Evolutionary conservation across 1,140 invertebrate genomes (phyloP).

Genomic region (Magallana ariakensis): DNA sequence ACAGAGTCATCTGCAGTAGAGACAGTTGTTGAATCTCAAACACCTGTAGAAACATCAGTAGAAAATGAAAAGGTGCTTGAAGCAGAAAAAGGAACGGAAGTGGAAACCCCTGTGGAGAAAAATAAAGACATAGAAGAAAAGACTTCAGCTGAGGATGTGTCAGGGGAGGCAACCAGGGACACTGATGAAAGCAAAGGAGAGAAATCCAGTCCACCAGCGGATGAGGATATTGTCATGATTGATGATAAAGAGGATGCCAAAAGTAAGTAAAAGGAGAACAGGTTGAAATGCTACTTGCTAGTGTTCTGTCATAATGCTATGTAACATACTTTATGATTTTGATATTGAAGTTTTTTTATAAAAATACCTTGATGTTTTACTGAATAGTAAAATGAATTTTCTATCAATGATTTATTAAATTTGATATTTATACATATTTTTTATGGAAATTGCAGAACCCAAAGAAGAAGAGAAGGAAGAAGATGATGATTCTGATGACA

Average conservation of each 20-base stretch:
- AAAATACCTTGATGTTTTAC: background rate
- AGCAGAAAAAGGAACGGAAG: no score
- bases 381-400: no score
- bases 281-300: no score
- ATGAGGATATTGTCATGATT: slow-evolving; percentile 26
- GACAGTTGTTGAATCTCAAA: background rate
- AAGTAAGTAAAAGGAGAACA: background rate
- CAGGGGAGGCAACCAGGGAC: background rate
- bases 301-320: background rate
- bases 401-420: no score
- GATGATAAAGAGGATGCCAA: slow-evolving; percentile 18
- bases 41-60: background rate
- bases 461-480: slow-evolving; percentile 30
- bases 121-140: background rate
- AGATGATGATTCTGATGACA: slow-evolving; percentile 30
- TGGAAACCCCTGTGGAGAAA: background rate
- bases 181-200: slow-evolving; percentile 17
- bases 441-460: background rate
- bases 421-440: no score
- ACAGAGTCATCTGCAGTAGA: background rate
- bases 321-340: no score
- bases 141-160: background rate
- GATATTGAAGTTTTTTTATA: no score
- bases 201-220: background rate
- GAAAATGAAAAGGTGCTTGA: background rate